Evolutionary conservation across 2,797 vertebrate genomes (phyloP), one percentile per base, ranked within the genome.

Genomic region (Siniperca obscura): DNA sequence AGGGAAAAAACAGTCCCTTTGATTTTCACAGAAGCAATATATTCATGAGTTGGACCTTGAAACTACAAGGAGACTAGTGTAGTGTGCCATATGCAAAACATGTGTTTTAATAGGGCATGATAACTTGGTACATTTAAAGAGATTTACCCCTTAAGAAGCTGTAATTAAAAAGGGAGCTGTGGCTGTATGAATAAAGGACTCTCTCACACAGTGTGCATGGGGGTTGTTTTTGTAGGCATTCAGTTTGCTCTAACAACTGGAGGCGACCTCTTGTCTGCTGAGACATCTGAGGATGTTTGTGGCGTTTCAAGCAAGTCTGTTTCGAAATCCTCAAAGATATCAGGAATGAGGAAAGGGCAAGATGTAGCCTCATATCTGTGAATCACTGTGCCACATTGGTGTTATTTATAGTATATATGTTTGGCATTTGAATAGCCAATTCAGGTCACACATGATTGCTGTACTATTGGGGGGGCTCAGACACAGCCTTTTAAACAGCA

Each of bases 41-140:
- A 93, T 91, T 92, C 86, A 93, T 76, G 76, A 87, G 76, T 85
- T 90, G 81, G 86, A 90, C 82, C 89, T 90, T 87, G 89, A 91
- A 91, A 90, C 83, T 84, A 88, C 86, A 91, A 86, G 84, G 86
- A 92, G 84, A 85, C 73, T 80, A 78, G 82, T 80, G 55, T 84
- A 86, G 87, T 85, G 79, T 77, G 72, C 84, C 84, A 85, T 79
- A 89, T 91, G 75, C 87, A 85, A 82, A 92, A 84, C 76, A 84
- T 86, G 70, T 82, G 78, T 90, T 91, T 89, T 90, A 91, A 90
- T 91, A 71, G 85, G 67, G 42, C 61, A 80, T 67, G 79, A 86
- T 91, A 85, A 88, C 66, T 83, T 73, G 70, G 61, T 87, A 61
- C 81, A 85, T 91, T 89, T 92, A 85, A 91, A 90, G 83, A 89